These are phyloP conservation scores for Dicaeum eximium DNA, from an alignment of 2,113 vertebrate species.

Conservation along the genomic window DNA sequence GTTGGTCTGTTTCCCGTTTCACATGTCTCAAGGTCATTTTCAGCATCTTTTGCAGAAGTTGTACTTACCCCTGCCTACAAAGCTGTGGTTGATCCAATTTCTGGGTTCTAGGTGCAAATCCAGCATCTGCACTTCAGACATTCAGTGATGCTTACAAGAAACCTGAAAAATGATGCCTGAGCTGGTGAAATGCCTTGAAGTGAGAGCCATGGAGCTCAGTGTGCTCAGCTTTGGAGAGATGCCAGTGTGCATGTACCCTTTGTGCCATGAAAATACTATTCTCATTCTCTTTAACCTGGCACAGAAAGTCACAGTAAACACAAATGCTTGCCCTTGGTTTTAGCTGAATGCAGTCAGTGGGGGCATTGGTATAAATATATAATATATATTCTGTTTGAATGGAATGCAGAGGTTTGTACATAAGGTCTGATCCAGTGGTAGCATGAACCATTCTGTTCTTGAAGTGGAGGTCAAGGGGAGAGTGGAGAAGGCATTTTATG, in stretches of 20 bases:
- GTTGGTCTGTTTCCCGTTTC: rapidly evolving
- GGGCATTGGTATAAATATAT: background rate
- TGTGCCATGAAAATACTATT: background rate
- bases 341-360: background rate
- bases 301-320: background rate
- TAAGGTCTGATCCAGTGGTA: background rate
- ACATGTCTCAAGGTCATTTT: background rate
- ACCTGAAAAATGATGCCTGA: background rate
- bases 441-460: background rate
- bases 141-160: background rate
- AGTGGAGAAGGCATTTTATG: background rate
- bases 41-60: background rate
- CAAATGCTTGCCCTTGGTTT: background rate
- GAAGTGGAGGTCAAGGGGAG: background rate
- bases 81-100: background rate
- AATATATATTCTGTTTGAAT: background rate
- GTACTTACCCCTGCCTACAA: background rate
- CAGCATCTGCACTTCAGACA: background rate
- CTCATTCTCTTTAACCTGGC: background rate
- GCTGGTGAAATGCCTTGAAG: background rate
- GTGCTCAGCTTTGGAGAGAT: background rate
- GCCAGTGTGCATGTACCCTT: background rate
- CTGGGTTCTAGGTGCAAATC: background rate
- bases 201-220: background rate
- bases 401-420: background rate